These are phyloP conservation scores for Byasa hedistus DNA, from an alignment of 2,888 invertebrate species.

Conservation along the genomic window DNA sequence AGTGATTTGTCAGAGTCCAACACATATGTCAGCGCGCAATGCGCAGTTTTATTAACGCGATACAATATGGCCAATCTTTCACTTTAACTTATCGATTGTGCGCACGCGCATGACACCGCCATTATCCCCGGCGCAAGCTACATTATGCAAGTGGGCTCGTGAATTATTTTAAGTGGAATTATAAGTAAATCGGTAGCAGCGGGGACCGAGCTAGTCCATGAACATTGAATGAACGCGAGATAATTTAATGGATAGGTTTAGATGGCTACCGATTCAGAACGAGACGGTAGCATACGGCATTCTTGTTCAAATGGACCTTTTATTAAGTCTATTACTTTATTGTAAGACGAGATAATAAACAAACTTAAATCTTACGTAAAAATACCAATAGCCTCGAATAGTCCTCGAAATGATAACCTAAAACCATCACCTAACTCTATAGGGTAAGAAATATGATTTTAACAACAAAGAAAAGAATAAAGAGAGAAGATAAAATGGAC, in stretches of 20 bases:
- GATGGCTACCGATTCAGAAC: slow-evolving; percentile 4
- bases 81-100: slow-evolving; percentile 36
- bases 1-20: slow-evolving; percentile 11
- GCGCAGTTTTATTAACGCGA: slow-evolving; percentile 34
- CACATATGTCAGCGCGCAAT: slow-evolving; percentile 27
- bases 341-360: too few relatives aligned
- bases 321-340: too few relatives aligned
- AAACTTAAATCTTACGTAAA: too few relatives aligned
- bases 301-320: neutral
- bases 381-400: too few relatives aligned
- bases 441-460: too few relatives aligned
- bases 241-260: slow-evolving; percentile 22
- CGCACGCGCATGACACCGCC: slow-evolving; percentile 27
- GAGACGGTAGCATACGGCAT: neutral
- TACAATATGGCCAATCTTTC: slow-evolving; percentile 33
- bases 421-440: too few relatives aligned
- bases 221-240: slow-evolving; percentile 14
- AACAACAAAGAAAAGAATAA: too few relatives aligned
- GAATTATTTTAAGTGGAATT: slow-evolving; percentile 24
- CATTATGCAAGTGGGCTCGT: slow-evolving; percentile 17
- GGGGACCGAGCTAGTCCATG: neutral
- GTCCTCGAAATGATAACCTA: too few relatives aligned
- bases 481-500: too few relatives aligned
- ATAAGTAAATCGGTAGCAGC: slow-evolving; percentile 14
- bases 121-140: slow-evolving; percentile 19